Conservation (phyloP, 2,113 vertebrate genomes). For the Anhinga anhinga region DNA sequence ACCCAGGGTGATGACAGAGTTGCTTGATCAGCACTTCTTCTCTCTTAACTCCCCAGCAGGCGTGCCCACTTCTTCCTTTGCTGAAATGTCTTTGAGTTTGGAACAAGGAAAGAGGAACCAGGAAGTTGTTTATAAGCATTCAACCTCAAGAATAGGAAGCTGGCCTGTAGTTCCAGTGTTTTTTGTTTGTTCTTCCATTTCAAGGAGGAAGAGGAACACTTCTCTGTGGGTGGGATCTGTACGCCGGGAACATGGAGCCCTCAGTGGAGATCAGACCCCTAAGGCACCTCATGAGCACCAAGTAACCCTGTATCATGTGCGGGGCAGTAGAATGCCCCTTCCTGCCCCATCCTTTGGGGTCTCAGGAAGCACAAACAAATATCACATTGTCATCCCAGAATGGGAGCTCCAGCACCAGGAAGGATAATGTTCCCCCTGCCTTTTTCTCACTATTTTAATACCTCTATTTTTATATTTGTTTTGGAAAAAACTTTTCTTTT, state of each 20-base stretch:
- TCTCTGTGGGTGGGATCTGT: neutral
- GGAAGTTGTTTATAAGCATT: neutral
- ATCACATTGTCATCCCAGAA: neutral
- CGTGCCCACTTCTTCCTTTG: neutral
- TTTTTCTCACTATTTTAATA: neutral
- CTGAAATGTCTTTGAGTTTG: neutral
- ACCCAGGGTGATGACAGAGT: neutral
- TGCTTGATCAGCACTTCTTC: neutral
- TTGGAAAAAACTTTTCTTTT: neutral
- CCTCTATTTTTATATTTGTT: neutral
- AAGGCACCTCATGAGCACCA: neutral
- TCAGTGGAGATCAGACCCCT: neutral
- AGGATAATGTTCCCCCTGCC: neutral
- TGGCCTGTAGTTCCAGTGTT: neutral
- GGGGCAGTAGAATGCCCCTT: neutral
- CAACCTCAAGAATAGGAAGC: neutral
- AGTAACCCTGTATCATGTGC: rapidly evolving
- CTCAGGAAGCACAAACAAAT: neutral
- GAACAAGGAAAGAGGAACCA: neutral
- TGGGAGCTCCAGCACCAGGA: neutral
- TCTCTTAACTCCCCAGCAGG: neutral
- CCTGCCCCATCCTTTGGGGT: neutral
- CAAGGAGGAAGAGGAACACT: neutral
- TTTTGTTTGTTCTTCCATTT: neutral
- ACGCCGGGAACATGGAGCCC: neutral